Conservation (phyloP, 2,888 invertebrate species). For the Torymus aiolomorphi region DNA sequence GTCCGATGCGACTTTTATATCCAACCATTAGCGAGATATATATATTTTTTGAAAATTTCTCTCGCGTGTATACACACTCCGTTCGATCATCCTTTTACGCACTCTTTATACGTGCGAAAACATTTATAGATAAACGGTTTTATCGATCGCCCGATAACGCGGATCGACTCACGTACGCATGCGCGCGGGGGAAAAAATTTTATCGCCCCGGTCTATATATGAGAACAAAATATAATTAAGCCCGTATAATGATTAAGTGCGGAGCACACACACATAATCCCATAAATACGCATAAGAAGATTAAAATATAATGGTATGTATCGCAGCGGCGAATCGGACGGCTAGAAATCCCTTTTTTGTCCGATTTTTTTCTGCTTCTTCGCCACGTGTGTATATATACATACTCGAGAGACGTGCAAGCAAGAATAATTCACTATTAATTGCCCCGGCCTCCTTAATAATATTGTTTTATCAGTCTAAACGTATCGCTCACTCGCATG, state of each 20-base stretch:
- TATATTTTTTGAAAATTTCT: neutral
- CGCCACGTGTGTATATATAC: too few species aligned
- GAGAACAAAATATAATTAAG: slow-evolving; percentile 14
- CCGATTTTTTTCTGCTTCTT: too few species aligned
- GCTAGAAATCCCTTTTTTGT: too few species aligned
- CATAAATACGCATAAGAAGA: slow-evolving; percentile 4
- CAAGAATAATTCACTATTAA: slow-evolving; percentile 6
- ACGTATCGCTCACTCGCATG: too few species aligned
- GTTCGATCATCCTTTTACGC: neutral
- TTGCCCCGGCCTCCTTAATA: neutral
- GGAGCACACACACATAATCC: neutral
- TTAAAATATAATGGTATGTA: neutral
- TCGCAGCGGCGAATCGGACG: too few species aligned
- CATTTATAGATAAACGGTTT: slow-evolving; percentile 6
- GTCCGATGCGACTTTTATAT: neutral
- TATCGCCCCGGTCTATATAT: neutral
- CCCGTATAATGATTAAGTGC: slow-evolving; percentile 4
- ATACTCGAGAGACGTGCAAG: neutral
- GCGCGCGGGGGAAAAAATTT: neutral
- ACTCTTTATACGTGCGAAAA: neutral
- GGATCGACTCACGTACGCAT: neutral
- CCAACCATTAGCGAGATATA: too few species aligned
- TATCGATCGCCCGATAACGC: slow-evolving; percentile 5
- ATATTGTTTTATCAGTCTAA: neutral
- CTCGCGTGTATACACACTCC: neutral